These are phyloP conservation scores for Hydrotaea diabolus DNA, from an alignment of 2,888 invertebrate genomes.

Conservation along the genomic window DNA sequence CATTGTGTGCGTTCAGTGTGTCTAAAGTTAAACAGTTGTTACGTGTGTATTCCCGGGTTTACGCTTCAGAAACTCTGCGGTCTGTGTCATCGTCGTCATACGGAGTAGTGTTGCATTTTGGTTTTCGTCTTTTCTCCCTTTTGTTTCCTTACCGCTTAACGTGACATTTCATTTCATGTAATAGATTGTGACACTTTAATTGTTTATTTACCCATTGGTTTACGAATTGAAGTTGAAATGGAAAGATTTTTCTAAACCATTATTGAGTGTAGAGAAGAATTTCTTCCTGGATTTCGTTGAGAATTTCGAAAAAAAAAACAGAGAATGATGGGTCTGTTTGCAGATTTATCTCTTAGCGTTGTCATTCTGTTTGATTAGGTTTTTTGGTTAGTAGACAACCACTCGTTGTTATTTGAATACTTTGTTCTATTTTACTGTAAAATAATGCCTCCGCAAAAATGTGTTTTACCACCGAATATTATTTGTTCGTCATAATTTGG, in stretches of 20 bases:
- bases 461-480: no score
- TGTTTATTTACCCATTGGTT: slow-evolving; percentile 68
- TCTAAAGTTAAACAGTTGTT: slow-evolving; percentile 61
- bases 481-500: no score
- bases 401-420: no score
- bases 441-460: no score
- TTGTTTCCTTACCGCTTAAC: slow-evolving; percentile 39
- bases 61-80: slow-evolving; percentile 36
- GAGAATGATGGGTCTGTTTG: slow-evolving; percentile 46
- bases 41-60: slow-evolving; percentile 35
- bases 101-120: background rate
- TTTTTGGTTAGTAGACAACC: slow-evolving; percentile 61
- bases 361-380: slow-evolving; percentile 62
- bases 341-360: slow-evolving; percentile 8
- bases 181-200: slow-evolving; percentile 72
- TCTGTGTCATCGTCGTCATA: slow-evolving; percentile 39
- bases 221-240: background rate
- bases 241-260: background rate
- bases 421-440: no score
- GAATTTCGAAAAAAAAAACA: background rate
- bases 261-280: background rate
- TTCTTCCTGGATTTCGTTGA: background rate
- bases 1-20: slow-evolving; percentile 31
- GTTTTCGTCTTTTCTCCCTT: background rate
- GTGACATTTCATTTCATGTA: slow-evolving; percentile 58